Base-by-base conservation (phyloP, 2,888 invertebrate genomes). In the Andrena dorsata region DNA sequence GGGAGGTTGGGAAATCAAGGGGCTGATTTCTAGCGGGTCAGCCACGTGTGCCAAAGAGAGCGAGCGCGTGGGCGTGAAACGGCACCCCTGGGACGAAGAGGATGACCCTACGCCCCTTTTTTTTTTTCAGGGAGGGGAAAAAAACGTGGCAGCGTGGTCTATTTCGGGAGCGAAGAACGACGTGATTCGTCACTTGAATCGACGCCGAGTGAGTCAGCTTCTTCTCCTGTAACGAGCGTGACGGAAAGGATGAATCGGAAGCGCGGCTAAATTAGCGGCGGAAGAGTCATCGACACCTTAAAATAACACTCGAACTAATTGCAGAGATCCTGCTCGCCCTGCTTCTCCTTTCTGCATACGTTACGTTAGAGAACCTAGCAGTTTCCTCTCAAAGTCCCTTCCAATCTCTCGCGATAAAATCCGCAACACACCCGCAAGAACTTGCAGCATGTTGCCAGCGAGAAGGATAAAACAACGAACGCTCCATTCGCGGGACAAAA, bases 121-220 rank as follows among this genome's bases (percentile, higher is more conserved):
- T 70, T 26, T 20, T 3, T 16, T 41, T 16, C 41, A 16, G 41
- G 41, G 23, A 30, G n/a, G 28, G 53, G 32, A 8, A 65, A 49
- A 32, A 74, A 69, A 20, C n/a, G 65, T 6, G 53, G 41, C 60
- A 16, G 32, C 8, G 32, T 4, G 4, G n/a, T 63, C 56, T 81
- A 81, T 81, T 81, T 32, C 26, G 30, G 32, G 70, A 51, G 23
- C 32, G 30, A 32, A 20, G 23, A 23, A 13, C 23, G 49, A 20
- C 20, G 23, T 7, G 56, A 80, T 80, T 80, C 76, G 80, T 80
- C 80, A 30, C n/a, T 58, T 35, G 80, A 32, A 56, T 80, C 35
- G 58, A 8, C 30, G 47, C 58, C 51, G 20, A 60, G 51, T 66
- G 82, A 68, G 68, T 65, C 80, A 69, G 32, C 13, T 63, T 63